Evolutionary conservation across 1,140 invertebrate species (phyloP), one percentile per base, ranked within the genome.

Genomic region (Apis mellifera): DNA sequence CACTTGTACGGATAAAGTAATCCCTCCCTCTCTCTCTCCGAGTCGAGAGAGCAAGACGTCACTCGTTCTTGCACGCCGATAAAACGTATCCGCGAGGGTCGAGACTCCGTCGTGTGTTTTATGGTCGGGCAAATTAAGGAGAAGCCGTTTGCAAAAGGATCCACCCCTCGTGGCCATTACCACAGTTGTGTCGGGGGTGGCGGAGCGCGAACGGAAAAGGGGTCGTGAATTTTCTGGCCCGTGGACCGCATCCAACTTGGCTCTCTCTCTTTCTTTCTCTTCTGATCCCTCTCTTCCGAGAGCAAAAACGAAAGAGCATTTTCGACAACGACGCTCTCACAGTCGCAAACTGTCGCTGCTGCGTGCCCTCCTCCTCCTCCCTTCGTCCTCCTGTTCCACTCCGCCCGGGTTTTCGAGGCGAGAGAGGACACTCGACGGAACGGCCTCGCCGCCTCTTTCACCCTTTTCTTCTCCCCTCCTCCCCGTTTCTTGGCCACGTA

Each of bases 81-180:
- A 77, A 82, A 82, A 78, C 80, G 74, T 69, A 68, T 75, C 62
- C 62, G 79, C 59, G 72, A 64, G 48, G 57, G 59, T 9, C 32
- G 57, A 54, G 57, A 54, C 70, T 21, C 21, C 17, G 70, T n/a
- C 77, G 78, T 72, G 71, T 79, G 84, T 76, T 83, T 84, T 81
- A 78, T 68, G 81, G 62, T 23, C 57, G 54, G 32, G 50, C 73
- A 81, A 88, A 88, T 88, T 76, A 82, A 73, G 75, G 83, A 75
- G 78, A 82, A 65, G 75, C 60, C 75, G 76, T 86, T 32, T 32
- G 32, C 52, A 78, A 57, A 60, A 89, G 90, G 91, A 91, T 91
- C 91, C 89, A 80, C 91, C 91, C 90, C 91, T 78, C 60, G 78
- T 79, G 81, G 88, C 90, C 89, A 92, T 90, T 86, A 88, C 86